phyloP scores from a whole-genome alignment of 2,797 vertebrate species.

The Sebastes wilsoni region DNA sequence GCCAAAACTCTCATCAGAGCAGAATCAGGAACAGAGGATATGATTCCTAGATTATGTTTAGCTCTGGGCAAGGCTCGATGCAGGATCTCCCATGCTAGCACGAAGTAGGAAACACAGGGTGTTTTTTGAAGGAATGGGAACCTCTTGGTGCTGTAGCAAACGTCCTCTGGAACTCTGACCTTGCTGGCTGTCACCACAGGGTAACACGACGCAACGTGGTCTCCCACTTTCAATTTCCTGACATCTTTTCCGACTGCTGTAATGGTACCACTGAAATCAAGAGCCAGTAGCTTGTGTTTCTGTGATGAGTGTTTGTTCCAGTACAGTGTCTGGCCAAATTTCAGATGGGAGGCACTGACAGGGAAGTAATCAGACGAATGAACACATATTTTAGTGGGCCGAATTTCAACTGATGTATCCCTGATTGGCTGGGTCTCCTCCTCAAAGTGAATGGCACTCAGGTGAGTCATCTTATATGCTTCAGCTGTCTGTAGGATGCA shows the following conservation, averaged over 20 bases:
- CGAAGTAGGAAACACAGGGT: slow-evolving; percentile 86
- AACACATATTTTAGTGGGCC: slow-evolving; percentile 77
- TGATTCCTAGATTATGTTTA: slow-evolving; percentile 75
- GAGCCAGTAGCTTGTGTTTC: slow-evolving; percentile 79
- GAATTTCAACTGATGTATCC: slow-evolving; percentile 75
- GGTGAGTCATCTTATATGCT: slow-evolving; percentile 60
- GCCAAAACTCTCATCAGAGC: slow-evolving; percentile 72
- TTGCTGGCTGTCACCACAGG: slow-evolving; percentile 80
- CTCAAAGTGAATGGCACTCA: slow-evolving; percentile 72
- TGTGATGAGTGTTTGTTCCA: slow-evolving; percentile 81
- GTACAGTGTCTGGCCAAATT: slow-evolving; percentile 82
- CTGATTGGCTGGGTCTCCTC: slow-evolving; percentile 25
- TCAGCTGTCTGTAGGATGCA: slow-evolving; percentile 83
- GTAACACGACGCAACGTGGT: slow-evolving; percentile 83
- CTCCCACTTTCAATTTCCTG: slow-evolving; percentile 83
- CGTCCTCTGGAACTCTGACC: slow-evolving; percentile 76
- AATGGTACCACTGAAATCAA: slow-evolving; percentile 84
- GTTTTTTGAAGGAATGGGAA: slow-evolving; percentile 78
- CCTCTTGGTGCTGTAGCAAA: slow-evolving; percentile 83
- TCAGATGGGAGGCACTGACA: slow-evolving; percentile 78
- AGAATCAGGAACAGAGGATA: slow-evolving; percentile 69
- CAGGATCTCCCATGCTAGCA: slow-evolving; percentile 86
- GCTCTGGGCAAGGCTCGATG: slow-evolving; percentile 70
- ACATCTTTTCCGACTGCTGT: slow-evolving; percentile 78
- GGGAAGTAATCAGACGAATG: slow-evolving; percentile 88